Conservation (phyloP, 2,888 invertebrate species). For the Listrodromus nycthemerus region DNA sequence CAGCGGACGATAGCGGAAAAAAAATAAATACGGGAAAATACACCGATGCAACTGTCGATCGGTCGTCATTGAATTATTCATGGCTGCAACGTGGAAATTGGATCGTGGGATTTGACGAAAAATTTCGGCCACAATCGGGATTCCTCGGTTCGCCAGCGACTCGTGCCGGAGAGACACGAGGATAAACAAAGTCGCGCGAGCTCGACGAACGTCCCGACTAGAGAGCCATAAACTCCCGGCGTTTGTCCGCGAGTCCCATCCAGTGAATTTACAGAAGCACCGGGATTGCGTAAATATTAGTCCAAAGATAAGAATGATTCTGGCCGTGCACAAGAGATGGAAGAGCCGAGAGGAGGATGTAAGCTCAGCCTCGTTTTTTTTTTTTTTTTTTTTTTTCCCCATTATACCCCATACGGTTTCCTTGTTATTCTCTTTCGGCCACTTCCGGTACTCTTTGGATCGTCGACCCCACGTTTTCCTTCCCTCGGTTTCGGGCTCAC, state of each 20-base stretch:
- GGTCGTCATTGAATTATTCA: neutral
- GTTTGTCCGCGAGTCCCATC: constrained; percentile 42
- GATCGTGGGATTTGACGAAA: neutral
- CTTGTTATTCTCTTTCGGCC: neutral
- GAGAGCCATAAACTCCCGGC: constrained; percentile 18
- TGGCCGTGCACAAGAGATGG: constrained; percentile 20
- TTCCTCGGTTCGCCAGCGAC: neutral
- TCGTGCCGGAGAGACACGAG: constrained; percentile 10
- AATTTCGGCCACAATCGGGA: neutral
- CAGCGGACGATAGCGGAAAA: neutral
- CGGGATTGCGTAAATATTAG: constrained; percentile 69
- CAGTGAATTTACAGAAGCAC: constrained; percentile 46
- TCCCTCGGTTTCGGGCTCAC: neutral
- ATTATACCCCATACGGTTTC: constrained; percentile 30
- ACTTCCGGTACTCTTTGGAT: constrained; percentile 37
- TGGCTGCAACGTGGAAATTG: neutral
- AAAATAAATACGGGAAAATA: constrained; percentile 50
- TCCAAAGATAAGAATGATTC: constrained; percentile 59
- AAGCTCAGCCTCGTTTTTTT: constrained; percentile 44
- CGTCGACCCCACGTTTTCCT: constrained; percentile 23
- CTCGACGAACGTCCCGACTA: neutral
- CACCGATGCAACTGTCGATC: neutral
- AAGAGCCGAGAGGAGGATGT: constrained; percentile 34
- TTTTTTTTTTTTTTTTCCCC: too few species aligned
- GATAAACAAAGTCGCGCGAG: constrained; percentile 54